These are phyloP conservation scores for Etheostoma spectabile DNA, from an alignment of 2,113 vertebrate species.

Conservation along the genomic window DNA sequence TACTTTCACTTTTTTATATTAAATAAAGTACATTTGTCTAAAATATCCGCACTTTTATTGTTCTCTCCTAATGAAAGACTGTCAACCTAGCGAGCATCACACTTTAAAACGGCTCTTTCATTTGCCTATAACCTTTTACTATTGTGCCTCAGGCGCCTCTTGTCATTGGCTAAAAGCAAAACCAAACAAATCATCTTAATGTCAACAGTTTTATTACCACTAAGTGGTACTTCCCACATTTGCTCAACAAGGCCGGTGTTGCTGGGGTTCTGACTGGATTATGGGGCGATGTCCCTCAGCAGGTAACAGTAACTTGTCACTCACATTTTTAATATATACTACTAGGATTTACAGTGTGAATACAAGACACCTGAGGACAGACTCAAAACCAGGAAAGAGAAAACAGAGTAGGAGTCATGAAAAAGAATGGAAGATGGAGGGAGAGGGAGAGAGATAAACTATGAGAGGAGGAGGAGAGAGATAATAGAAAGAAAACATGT, in stretches of 20 bases:
- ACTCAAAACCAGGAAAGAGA: neutral
- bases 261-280: slow-evolving; percentile 34
- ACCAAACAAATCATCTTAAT: slow-evolving; percentile 66
- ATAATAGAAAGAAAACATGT: slow-evolving; percentile 71
- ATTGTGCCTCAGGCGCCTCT: slow-evolving; percentile 24
- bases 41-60: slow-evolving; percentile 27
- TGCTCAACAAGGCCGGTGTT: slow-evolving; percentile 10
- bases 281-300: slow-evolving; percentile 34
- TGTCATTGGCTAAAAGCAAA: slow-evolving; percentile 63
- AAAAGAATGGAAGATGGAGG: slow-evolving; percentile 21
- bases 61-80: slow-evolving; percentile 13
- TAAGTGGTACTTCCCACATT: slow-evolving; percentile 48
- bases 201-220: slow-evolving; percentile 56
- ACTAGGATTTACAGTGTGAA: neutral
- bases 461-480: neutral
- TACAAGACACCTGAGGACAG: neutral
- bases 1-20: neutral
- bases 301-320: slow-evolving; percentile 20
- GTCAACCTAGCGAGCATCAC: slow-evolving; percentile 12
- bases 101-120: slow-evolving; percentile 31
- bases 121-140: slow-evolving; percentile 50
- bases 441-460: slow-evolving; percentile 22
- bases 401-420: neutral
- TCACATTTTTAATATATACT: slow-evolving; percentile 32
- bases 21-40: neutral